Conservation (phyloP, 2,888 invertebrate genomes). For the Aspidiotus destructor region DNA sequence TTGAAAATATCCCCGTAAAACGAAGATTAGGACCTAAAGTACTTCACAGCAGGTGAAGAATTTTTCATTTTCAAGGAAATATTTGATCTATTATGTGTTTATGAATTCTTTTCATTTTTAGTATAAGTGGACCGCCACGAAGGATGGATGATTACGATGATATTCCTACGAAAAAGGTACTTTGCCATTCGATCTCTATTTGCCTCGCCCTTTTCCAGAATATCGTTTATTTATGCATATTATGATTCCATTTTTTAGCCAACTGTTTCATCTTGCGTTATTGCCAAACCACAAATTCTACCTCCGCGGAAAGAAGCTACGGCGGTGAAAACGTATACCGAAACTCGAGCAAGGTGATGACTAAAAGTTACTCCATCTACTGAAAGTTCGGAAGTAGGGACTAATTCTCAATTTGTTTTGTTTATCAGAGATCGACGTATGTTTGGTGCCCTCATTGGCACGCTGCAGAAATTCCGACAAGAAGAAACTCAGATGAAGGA, state of each 20-base stretch:
- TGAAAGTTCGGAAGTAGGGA: not conserved
- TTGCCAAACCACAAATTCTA: constrained; percentile 28
- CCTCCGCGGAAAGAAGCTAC: constrained; percentile 28
- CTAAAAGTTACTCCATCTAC: not conserved
- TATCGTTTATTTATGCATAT: not conserved
- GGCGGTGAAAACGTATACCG: constrained; percentile 24
- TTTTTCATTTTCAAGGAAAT: not conserved
- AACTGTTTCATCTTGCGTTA: constrained; percentile 22
- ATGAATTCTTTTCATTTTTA: not conserved
- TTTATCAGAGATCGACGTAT: constrained; percentile 70
- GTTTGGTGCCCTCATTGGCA: constrained; percentile 91
- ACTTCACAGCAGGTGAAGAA: constrained; percentile 22
- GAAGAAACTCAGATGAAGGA: constrained; percentile 84
- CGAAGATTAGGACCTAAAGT: constrained; percentile 26
- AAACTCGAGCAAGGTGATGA: constrained; percentile 27
- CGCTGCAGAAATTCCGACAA: constrained; percentile 87
- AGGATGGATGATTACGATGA: constrained; percentile 17
- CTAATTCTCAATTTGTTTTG: no score
- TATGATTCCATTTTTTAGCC: constrained; percentile 5
- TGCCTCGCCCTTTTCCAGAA: no score
- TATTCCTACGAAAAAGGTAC: constrained; percentile 17
- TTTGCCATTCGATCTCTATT: no score
- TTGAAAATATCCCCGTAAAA: constrained; percentile 27
- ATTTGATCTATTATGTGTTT: not conserved
- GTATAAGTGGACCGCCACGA: constrained; percentile 22